Conservation (phyloP, 2,888 invertebrate species). For the Drosophila greeni region DNA sequence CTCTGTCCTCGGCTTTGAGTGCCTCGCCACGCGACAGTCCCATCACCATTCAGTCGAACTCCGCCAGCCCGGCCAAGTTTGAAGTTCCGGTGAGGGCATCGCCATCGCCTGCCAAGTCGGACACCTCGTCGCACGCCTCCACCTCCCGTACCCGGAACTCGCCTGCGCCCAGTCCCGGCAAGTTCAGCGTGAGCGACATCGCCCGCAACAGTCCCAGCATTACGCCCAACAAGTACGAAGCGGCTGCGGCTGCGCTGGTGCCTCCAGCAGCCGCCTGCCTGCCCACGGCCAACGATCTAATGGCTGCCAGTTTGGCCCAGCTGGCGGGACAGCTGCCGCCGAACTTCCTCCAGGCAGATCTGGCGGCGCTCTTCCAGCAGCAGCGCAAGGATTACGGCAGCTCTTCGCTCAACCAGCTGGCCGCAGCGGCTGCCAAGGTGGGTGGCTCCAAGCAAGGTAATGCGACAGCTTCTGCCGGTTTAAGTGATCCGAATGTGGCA, state of each 20-base stretch:
- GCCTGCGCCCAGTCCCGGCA: conserved; percentile 80
- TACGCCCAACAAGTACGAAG: conserved; percentile 77
- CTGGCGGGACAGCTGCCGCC: conserved; percentile 77
- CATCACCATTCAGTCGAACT: conserved; percentile 78
- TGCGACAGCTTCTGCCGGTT: conserved; percentile 35
- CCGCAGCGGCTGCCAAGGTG: conserved; percentile 77
- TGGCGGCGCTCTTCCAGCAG: conserved; percentile 76
- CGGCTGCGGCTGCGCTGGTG: conserved; percentile 51
- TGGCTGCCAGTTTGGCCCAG: conserved; percentile 78
- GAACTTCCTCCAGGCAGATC: conserved; percentile 76
- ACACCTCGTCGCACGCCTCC: conserved; percentile 81
- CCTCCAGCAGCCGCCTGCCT: conserved; percentile 60
- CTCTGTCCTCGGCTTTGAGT: conserved; percentile 42
- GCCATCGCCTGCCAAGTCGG: conserved; percentile 82
- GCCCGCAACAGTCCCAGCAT: conserved; percentile 78
- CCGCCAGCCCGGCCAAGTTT: conserved; percentile 79
- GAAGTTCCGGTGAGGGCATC: conserved; percentile 82
- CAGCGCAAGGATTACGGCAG: conserved; percentile 77
- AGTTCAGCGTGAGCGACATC: conserved; percentile 78
- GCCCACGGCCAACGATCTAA: conserved; percentile 77
- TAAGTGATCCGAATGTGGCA: conserved; percentile 74
- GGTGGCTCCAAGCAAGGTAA: conserved; percentile 67
- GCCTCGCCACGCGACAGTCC: conserved; percentile 78
- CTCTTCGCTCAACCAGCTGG: conserved; percentile 76
- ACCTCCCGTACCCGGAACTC: conserved; percentile 79